These are phyloP conservation scores for Sebastolobus altivelis DNA, from an alignment of 2,797 vertebrate genomes.

Conservation along the genomic window DNA sequence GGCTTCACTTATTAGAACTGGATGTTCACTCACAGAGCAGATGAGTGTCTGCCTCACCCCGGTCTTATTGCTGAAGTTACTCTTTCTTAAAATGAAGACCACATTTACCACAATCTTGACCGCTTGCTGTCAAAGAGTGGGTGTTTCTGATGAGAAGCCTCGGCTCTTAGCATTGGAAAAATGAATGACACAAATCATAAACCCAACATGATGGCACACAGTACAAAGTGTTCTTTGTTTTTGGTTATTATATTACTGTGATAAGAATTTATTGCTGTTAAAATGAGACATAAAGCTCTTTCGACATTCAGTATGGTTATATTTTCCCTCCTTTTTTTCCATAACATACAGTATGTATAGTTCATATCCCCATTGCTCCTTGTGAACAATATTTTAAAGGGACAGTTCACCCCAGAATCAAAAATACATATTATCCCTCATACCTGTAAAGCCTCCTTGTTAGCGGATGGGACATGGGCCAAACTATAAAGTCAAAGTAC, in stretches of 20 bases:
- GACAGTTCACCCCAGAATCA: too few relatives aligned
- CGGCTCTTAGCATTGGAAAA: not conserved
- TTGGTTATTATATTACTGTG: not conserved
- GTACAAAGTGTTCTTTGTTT: not conserved
- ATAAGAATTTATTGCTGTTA: not conserved
- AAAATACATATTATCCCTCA: too few relatives aligned
- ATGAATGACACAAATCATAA: not conserved
- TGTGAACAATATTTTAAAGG: not conserved
- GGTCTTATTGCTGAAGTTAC: not conserved
- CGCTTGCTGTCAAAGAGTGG: not conserved
- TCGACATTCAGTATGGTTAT: not conserved
- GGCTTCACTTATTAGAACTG: not conserved
- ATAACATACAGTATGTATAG: not conserved
- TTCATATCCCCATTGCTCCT: not conserved
- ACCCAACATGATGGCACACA: not conserved
- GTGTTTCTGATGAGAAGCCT: conserved; percentile 5
- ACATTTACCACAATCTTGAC: not conserved
- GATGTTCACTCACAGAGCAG: not conserved
- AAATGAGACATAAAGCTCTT: not conserved
- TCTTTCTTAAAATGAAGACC: not conserved
- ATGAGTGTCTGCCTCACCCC: not conserved
- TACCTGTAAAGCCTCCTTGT: too few relatives aligned
- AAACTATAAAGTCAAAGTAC: too few relatives aligned
- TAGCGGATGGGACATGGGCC: too few relatives aligned
- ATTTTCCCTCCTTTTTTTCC: not conserved